These are phyloP conservation scores for Muricea muricata DNA, from an alignment of 92 coral and sea anemone species.

Conservation along the genomic window DNA sequence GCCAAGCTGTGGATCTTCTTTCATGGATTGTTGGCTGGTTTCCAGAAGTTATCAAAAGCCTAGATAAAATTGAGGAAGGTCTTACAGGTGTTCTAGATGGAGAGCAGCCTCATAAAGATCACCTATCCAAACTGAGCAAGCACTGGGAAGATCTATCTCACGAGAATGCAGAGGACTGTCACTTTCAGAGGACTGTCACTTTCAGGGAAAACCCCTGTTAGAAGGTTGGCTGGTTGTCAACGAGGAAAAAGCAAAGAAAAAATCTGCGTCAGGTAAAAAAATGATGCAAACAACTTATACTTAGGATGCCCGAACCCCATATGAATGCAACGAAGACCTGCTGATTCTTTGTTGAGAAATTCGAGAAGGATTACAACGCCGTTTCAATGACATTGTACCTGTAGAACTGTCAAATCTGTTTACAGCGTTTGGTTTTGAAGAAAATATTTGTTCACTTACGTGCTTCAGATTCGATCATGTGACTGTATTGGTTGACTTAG, in stretches of 20 bases:
- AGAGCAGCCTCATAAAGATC: background rate
- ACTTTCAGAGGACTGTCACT: background rate
- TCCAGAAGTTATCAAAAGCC: background rate
- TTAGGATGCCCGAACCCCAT: background rate
- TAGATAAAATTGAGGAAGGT: background rate
- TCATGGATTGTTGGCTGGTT: conserved; percentile 18
- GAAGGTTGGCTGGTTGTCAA: conserved; percentile 13
- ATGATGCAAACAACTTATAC: background rate
- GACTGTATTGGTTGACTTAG: background rate
- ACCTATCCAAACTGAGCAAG: conserved; percentile 8
- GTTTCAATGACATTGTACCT: background rate
- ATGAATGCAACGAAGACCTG: background rate
- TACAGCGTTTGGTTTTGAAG: conserved; percentile 13
- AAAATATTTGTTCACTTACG: background rate
- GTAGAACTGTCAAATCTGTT: background rate
- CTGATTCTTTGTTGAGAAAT: background rate
- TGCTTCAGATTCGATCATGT: conserved; percentile 4
- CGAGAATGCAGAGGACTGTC: background rate
- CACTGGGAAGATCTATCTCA: conserved; percentile 18
- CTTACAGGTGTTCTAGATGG: background rate
- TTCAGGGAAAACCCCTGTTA: background rate
- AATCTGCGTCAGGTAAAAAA: background rate
- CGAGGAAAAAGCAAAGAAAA: background rate
- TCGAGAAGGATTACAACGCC: background rate
- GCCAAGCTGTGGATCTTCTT: conserved; percentile 4